Conservation (phyloP, 2,113 vertebrate species). For the Ammodytes dubius region DNA sequence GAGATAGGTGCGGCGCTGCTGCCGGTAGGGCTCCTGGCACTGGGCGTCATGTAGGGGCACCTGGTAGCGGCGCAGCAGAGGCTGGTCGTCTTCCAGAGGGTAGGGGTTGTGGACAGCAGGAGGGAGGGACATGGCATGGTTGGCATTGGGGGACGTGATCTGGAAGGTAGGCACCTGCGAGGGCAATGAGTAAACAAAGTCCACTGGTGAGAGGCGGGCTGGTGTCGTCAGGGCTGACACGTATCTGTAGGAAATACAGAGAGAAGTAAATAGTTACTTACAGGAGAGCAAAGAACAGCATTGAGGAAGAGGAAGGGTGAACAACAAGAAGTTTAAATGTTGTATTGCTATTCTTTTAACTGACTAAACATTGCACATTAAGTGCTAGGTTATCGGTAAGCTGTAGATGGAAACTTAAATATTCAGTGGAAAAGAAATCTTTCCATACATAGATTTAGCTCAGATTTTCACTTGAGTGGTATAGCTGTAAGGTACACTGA, state of each 20-base stretch:
- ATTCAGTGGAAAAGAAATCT: neutral
- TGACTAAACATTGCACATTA: conserved; percentile 13
- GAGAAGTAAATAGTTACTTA: conserved; percentile 23
- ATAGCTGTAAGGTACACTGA: neutral
- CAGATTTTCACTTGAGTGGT: neutral
- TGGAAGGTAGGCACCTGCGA: conserved; percentile 97
- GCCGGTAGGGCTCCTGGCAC: conserved; percentile 93
- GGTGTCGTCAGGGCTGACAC: conserved; percentile 98
- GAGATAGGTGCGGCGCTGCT: conserved; percentile 92
- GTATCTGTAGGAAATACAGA: conserved; percentile 85
- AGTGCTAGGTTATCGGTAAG: neutral
- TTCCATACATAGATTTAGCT: conserved; percentile 6
- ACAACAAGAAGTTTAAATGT: neutral
- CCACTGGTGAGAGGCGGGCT: conserved; percentile 94
- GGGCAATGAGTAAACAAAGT: conserved; percentile 96
- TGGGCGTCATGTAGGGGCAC: conserved; percentile 91
- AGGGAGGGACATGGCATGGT: conserved; percentile 93
- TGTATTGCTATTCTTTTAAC: neutral
- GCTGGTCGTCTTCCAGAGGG: conserved; percentile 92
- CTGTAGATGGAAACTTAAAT: neutral
- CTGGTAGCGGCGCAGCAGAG: conserved; percentile 91
- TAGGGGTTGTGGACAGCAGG: conserved; percentile 92
- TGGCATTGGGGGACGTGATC: conserved; percentile 96
- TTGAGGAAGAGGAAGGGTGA: neutral
- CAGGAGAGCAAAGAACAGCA: conserved; percentile 14